These are phyloP conservation scores for Tupaia chinensis DNA, from an alignment of 2,113 vertebrate genomes.

Conservation along the genomic window DNA sequence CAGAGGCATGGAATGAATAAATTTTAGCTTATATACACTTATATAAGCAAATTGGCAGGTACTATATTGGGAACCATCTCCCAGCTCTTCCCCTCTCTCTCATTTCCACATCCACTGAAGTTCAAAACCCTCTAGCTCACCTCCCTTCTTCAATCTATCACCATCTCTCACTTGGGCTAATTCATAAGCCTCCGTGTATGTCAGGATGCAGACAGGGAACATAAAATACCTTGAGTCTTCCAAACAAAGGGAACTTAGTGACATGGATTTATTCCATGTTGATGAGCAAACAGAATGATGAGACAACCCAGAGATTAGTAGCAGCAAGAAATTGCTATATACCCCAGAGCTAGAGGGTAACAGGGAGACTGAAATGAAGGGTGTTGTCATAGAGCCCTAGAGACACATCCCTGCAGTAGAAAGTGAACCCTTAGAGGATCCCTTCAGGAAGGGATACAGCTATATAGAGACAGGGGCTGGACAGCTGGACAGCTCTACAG, in stretches of 20 bases:
- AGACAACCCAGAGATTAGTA: neutral
- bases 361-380: rapidly evolving
- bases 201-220: neutral
- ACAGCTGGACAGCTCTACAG: neutral
- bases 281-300: neutral
- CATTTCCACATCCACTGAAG: neutral
- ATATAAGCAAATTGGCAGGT: neutral
- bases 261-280: neutral
- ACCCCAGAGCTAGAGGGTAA: neutral
- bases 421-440: neutral
- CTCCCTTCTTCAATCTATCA: neutral
- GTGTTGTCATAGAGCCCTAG: neutral
- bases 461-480: too few species aligned
- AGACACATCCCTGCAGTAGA: neutral
- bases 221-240: neutral
- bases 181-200: neutral
- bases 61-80: neutral
- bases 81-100: neutral
- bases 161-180: neutral
- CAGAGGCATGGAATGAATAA: neutral
- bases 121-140: neutral
- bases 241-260: neutral
- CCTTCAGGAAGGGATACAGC: rapidly evolving
- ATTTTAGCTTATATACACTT: neutral
- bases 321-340: neutral